Conservation (phyloP, 2,888 invertebrate genomes). For the Drosophila nigricruria region DNA sequence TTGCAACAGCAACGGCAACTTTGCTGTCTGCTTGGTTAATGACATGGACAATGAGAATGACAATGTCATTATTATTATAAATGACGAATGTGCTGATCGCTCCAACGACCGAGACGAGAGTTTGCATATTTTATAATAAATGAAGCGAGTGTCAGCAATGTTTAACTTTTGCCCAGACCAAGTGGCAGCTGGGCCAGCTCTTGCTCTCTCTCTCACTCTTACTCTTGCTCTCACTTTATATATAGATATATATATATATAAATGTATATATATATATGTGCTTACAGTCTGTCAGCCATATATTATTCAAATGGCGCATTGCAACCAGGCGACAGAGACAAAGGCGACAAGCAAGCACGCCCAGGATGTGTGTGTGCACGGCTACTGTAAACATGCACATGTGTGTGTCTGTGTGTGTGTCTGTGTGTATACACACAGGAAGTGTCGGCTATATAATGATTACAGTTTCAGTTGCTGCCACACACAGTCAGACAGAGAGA, state of each 20-base stretch:
- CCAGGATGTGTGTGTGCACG: constrained; percentile 23
- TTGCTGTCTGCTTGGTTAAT: constrained; percentile 37
- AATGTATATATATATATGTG: neutral
- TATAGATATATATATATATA: neutral
- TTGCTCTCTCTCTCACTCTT: neutral
- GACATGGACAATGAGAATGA: constrained; percentile 47
- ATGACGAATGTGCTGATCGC: constrained; percentile 62
- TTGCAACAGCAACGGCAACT: neutral
- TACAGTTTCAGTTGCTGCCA: constrained; percentile 53
- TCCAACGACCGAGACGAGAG: constrained; percentile 6
- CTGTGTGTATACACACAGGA: constrained; percentile 32
- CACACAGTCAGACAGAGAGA: constrained; percentile 14
- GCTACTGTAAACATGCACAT: constrained; percentile 37
- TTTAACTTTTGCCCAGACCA: constrained; percentile 59
- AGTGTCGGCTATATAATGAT: constrained; percentile 63
- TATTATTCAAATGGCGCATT: constrained; percentile 73
- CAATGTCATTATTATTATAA: constrained; percentile 64
- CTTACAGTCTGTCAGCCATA: constrained; percentile 31
- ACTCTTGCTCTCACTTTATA: neutral
- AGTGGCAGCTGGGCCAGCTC: constrained; percentile 22
- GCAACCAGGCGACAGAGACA: constrained; percentile 52
- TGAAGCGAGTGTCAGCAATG: constrained; percentile 79
- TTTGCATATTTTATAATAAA: constrained; percentile 78
- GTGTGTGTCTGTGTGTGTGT: constrained; percentile 10
- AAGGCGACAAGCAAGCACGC: constrained; percentile 8